These are phyloP conservation scores for Phyllostomus hastatus DNA, from an alignment of 2,113 vertebrate species.

Conservation along the genomic window DNA sequence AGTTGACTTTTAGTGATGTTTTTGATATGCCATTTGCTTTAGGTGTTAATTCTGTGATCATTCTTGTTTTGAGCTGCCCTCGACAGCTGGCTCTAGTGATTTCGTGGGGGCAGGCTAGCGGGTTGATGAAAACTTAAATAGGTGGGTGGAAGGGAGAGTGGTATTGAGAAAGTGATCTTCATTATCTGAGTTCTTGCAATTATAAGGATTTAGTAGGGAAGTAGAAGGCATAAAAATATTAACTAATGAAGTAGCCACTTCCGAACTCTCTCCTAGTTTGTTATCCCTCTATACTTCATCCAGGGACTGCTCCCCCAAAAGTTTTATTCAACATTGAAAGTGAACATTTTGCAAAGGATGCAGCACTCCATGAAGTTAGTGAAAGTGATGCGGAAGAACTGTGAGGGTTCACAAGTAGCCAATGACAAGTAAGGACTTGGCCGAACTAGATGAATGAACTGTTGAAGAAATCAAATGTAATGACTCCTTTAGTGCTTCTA, in stretches of 20 bases:
- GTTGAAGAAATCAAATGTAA: background rate
- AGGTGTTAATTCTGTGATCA: slow-evolving; percentile 38
- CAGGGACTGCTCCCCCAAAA: background rate
- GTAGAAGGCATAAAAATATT: slow-evolving; percentile 14
- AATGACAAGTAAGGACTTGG: background rate
- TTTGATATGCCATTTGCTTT: slow-evolving; percentile 25
- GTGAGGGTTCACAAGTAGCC: background rate
- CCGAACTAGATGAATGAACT: background rate
- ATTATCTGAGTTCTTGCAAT: slow-evolving; percentile 14
- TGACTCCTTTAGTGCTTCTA: background rate
- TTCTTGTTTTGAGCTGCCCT: slow-evolving; percentile 18
- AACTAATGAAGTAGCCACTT: background rate
- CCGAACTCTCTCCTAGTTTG: background rate
- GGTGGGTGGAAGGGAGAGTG: background rate
- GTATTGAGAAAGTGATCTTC: background rate
- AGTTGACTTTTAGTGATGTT: slow-evolving; percentile 17
- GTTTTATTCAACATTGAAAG: background rate
- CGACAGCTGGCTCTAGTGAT: background rate
- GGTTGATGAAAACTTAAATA: background rate
- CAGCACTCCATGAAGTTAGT: background rate
- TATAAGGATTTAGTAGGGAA: slow-evolving; percentile 21
- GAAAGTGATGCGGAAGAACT: background rate
- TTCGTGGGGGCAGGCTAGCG: background rate
- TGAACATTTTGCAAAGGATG: background rate
- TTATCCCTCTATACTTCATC: background rate